Evolutionary conservation across 2,113 vertebrate genomes (phyloP).

Genomic region (Sigmodon hispidus): DNA sequence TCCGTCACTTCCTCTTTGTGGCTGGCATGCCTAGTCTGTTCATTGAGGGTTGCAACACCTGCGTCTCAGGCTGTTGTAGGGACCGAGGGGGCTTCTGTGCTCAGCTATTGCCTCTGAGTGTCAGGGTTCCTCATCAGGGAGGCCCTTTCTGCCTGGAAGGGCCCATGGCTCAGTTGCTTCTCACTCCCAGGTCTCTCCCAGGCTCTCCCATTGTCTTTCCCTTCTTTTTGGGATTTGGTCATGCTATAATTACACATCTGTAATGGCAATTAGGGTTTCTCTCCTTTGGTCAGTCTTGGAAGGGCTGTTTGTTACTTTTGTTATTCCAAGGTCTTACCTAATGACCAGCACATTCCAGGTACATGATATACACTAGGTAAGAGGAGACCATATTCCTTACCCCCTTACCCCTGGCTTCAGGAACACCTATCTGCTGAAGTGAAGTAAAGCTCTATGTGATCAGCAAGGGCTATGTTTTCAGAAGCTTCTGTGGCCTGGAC

Average conservation of each 20-base stretch:
- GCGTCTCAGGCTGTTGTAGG: neutral
- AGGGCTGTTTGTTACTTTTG: rapidly evolving
- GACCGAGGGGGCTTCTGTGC: neutral
- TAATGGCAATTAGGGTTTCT: neutral
- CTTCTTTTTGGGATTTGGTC: neutral
- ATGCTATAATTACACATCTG: neutral
- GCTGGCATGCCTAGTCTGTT: neutral
- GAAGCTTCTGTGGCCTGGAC: neutral
- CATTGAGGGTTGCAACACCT: neutral
- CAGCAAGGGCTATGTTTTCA: neutral
- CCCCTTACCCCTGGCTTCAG: neutral
- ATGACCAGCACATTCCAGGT: rapidly evolving
- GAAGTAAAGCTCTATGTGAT: neutral
- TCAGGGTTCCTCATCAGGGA: neutral
- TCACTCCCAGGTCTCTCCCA: neutral
- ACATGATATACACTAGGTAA: rapidly evolving
- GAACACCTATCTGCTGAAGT: rapidly evolving
- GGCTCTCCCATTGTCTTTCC: rapidly evolving
- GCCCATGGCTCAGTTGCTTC: neutral
- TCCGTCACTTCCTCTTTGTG: conserved; percentile 41
- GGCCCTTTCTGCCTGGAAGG: neutral
- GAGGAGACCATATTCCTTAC: rapidly evolving
- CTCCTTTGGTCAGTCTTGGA: no score
- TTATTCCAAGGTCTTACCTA: rapidly evolving
- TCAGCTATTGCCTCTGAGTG: neutral